These are phyloP conservation scores for Lucilia cuprina DNA, from an alignment of 1,140 invertebrate genomes.

Conservation along the genomic window DNA sequence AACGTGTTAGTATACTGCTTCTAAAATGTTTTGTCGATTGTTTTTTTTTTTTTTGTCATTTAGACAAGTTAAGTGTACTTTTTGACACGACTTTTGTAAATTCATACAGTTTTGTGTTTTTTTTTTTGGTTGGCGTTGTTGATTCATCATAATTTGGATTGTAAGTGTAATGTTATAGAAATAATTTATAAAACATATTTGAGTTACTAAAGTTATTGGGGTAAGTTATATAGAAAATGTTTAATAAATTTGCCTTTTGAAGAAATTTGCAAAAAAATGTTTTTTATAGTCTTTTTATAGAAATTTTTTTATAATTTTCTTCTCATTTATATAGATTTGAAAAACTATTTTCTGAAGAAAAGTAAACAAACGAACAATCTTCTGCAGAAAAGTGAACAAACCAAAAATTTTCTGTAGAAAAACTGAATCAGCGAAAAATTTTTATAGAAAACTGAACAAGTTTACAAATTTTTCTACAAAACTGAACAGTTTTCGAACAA, in stretches of 20 bases:
- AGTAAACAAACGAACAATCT: too few relatives aligned
- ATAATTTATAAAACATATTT: not conserved
- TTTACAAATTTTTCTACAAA: too few relatives aligned
- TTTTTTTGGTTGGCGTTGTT: not conserved
- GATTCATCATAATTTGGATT: not conserved
- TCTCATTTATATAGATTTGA: too few relatives aligned
- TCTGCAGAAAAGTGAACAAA: too few relatives aligned
- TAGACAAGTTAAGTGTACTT: conserved; percentile 16
- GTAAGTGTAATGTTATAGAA: not conserved
- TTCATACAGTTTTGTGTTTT: not conserved
- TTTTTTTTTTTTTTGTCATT: conserved; percentile 14
- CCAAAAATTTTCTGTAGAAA: too few relatives aligned
- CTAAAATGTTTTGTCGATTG: not conserved
- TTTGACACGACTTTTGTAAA: conserved; percentile 29
- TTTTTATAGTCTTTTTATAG: too few relatives aligned
- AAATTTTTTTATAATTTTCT: too few relatives aligned
- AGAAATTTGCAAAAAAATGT: too few relatives aligned
- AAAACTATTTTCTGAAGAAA: too few relatives aligned
- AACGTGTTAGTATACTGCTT: not conserved
- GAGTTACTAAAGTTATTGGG: not conserved
- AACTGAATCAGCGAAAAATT: too few relatives aligned
- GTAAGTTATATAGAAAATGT: not conserved
- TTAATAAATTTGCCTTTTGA: not conserved
- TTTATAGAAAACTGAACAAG: too few relatives aligned
- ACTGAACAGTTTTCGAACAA: too few relatives aligned